Base-by-base conservation (phyloP, 1,140 invertebrate genomes). In the Globodera rostochiensis region DNA sequence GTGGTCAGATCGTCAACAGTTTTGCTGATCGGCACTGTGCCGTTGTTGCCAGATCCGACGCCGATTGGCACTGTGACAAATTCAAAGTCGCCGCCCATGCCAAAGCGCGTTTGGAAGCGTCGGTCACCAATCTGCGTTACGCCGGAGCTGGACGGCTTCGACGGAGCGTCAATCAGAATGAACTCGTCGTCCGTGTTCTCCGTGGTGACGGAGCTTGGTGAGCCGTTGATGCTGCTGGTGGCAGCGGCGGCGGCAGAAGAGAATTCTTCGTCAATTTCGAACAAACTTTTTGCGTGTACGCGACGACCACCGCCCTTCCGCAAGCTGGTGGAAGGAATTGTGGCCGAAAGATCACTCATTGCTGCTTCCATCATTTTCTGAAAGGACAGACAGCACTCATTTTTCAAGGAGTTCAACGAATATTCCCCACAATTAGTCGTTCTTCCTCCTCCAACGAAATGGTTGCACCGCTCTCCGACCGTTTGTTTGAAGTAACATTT, bases 151-250 rank as follows among this genome's bases (percentile, higher is more conserved):
- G 19, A 1, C 69, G 5, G 69, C 49, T 66, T 64, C 0, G 69
- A 70, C 57, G 70, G 78, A 6, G 80, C 74, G 13, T 84, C 79
- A 46, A 84, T 74, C 46, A 86, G 13, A 49, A 83, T 77, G 70
- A 83, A 84, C 49, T 84, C 84, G 49, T 84, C 84, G 70, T 84
- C 84, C 6, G 79, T 86, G 77, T 80, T 80, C 46, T 71, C 69
- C 36, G 69, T 71, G 25, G 73, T 80, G 6, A 80, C 11, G 13
- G 79, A 80, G 8, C 36, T 71, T 36, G 64, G 53, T 47, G 80
- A 25, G 19, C 13, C 74, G 8, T 9, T 7, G 11, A 25, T 5
- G 74, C 9, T 75, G 71, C 4, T 73, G 13, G 5, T 2, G 25
- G 13, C 15, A 19, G 5, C 13, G 25, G 13, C 15, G 50, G 13